phyloP scores from a whole-genome alignment of 2,113 vertebrate genomes.

The Lamprologus sp. region DNA sequence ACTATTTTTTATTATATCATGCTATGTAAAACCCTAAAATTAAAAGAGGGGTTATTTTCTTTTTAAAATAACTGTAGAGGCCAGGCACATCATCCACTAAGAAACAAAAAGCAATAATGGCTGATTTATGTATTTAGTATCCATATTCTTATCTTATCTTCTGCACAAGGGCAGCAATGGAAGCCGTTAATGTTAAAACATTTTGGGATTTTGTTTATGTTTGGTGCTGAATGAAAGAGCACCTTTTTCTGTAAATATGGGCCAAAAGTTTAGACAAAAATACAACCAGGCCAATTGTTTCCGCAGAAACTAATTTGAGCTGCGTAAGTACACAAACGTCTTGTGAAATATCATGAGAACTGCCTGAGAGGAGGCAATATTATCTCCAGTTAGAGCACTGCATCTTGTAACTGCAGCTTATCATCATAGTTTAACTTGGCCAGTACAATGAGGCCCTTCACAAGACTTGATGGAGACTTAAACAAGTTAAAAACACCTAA shows the following conservation, averaged over 20 bases:
- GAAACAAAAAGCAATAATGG: background rate
- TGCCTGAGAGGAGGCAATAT: background rate
- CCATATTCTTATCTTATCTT: background rate
- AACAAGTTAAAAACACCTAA: background rate
- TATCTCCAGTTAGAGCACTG: slow-evolving; percentile 24
- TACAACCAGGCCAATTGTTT: background rate
- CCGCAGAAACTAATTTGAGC: background rate
- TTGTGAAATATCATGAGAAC: slow-evolving; percentile 20
- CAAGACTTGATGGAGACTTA: background rate
- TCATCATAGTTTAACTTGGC: slow-evolving; percentile 27
- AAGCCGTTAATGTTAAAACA: too few species aligned
- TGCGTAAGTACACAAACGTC: background rate
- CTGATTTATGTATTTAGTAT: background rate
- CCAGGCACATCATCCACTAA: background rate
- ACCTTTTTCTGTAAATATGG: background rate
- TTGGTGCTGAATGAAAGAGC: background rate
- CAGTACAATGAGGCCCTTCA: slow-evolving; percentile 51
- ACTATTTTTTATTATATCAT: background rate
- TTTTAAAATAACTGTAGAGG: background rate
- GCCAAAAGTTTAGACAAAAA: background rate
- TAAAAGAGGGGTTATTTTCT: background rate
- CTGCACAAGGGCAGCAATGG: background rate
- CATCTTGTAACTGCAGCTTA: slow-evolving; percentile 47
- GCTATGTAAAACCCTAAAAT: background rate
- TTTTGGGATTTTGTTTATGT: background rate